Base-by-base conservation (phyloP, 2,113 vertebrate genomes). In the Pristiophorus japonicus region DNA sequence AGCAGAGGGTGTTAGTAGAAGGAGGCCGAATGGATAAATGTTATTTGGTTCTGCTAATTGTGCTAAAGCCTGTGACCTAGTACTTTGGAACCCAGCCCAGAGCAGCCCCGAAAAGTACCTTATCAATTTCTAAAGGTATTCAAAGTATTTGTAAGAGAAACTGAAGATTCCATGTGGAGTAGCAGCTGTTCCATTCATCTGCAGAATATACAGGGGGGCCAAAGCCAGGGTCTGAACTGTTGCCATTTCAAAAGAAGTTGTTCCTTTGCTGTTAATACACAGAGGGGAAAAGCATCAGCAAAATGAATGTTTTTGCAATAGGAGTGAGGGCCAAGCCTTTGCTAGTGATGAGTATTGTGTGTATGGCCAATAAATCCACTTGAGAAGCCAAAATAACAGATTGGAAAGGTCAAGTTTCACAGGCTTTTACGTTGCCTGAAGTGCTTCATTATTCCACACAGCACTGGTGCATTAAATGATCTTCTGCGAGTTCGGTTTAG, bases 121-220 rank as follows among this genome's bases (percentile, higher is more conserved):
- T 70, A 94, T 73, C 8, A 27, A 94, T 94, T 94, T 70, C 93
- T 70, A 45, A 94, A 94, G 66, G 22, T 51, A 94, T 94, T 94
- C 66, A 94, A 51, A 27, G 42, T 94, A 94, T 94, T 70, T 94
- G 66, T 70, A 67, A 67, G 38, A 67, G 42, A 94, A 70, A 47
- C 24, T 94, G 65, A 7, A 16, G 93, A 47, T 67, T 70, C 73
- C 30, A 47, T 51, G 66, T 70, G 12, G 63, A 73, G 93, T 70
- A 45, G 42, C 93, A 94, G 38, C 93, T 94, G 93, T 94, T 94
- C 93, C 27, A 47, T n/a, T 94, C 27, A 67, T 47, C 5, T 66
- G 22, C 11, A 20, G 66, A 94, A 70, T 70, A 70, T 51, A 18
- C 42, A 94, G 45, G 11, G 65, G 65, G 93, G 42, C 93, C 30